A percentile compares a stretch with the other conserved stretches of the same genome.
Evolutionary conservation across 1,140 invertebrate genomes (phyloP).

Genomic region (Pachypsylla venusta): DNA sequence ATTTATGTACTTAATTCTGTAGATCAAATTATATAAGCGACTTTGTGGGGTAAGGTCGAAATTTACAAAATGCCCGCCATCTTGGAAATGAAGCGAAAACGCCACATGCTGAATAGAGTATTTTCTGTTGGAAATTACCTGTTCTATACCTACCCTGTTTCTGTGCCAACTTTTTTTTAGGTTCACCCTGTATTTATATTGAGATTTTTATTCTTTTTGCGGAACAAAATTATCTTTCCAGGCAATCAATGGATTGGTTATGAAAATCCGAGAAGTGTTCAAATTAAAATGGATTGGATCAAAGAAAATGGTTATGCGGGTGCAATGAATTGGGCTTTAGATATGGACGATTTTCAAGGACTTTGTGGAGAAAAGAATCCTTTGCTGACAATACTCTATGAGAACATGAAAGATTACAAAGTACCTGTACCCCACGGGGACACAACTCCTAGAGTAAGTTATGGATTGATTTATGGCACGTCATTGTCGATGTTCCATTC

Average conservation of each 20-base stretch:
- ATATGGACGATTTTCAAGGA: conserved; percentile 71
- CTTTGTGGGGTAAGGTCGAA: too few species aligned
- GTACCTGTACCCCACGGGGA: conserved; percentile 49
- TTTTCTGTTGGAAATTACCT: too few species aligned
- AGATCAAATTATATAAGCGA: too few species aligned
- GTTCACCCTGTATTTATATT: too few species aligned
- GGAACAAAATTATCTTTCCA: too few species aligned
- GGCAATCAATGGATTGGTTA: conserved; percentile 78
- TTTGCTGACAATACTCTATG: conserved; percentile 50
- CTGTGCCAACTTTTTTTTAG: too few species aligned
- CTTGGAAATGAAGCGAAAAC: too few species aligned
- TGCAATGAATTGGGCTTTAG: conserved; percentile 74
- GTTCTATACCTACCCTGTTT: too few species aligned
- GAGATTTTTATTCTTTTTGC: too few species aligned
- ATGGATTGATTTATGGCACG: background rate
- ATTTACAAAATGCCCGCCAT: too few species aligned
- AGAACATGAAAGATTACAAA: conserved; percentile 54
- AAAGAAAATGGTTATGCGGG: conserved; percentile 66
- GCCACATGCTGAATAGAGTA: too few species aligned
- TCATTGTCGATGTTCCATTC: background rate
- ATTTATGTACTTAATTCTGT: too few species aligned
- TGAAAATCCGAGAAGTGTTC: conserved; percentile 60
- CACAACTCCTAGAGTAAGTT: conserved; percentile 49
- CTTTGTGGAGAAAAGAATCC: conserved; percentile 56
- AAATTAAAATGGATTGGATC: conserved; percentile 77